phyloP scores from a whole-genome alignment of 2,888 invertebrate genomes.

The Neoitamus cyanurus region DNA sequence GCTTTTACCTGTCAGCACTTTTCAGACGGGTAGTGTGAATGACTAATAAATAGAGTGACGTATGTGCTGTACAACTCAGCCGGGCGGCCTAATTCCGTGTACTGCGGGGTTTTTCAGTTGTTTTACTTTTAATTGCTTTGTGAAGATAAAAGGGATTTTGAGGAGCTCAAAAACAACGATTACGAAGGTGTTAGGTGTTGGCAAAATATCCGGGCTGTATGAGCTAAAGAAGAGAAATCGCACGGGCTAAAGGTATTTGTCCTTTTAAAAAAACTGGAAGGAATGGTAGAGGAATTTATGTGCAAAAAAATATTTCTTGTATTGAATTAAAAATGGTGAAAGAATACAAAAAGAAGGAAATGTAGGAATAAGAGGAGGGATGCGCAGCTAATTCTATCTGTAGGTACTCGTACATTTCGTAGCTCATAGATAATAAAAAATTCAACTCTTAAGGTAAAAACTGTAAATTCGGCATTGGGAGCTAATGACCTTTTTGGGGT shows the following conservation, averaged over 20 bases:
- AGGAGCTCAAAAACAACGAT: conserved; percentile 4
- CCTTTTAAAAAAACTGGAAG: background rate
- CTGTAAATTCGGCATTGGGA: background rate
- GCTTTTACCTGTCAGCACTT: conserved; percentile 28
- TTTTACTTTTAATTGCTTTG: background rate
- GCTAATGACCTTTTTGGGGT: background rate
- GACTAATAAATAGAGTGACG: conserved; percentile 31
- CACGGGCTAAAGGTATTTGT: background rate
- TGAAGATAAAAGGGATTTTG: background rate
- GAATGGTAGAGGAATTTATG: background rate
- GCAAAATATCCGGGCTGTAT: conserved; percentile 49
- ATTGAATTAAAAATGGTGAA: background rate
- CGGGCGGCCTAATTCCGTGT: background rate
- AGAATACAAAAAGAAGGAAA: background rate
- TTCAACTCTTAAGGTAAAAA: background rate
- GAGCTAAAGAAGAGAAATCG: background rate
- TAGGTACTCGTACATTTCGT: background rate
- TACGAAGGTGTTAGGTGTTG: conserved; percentile 52
- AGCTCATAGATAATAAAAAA: background rate
- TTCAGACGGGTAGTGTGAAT: conserved; percentile 11
- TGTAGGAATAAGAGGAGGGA: background rate
- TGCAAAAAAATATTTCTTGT: background rate
- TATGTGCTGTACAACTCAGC: background rate
- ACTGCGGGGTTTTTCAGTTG: background rate
- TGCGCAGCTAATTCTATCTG: background rate